Percentiles rank a stretch among this genome's conserved stretches.
Conservation (phyloP, 2,797 vertebrate genomes). For the Coracias cyanogaster region DNA sequence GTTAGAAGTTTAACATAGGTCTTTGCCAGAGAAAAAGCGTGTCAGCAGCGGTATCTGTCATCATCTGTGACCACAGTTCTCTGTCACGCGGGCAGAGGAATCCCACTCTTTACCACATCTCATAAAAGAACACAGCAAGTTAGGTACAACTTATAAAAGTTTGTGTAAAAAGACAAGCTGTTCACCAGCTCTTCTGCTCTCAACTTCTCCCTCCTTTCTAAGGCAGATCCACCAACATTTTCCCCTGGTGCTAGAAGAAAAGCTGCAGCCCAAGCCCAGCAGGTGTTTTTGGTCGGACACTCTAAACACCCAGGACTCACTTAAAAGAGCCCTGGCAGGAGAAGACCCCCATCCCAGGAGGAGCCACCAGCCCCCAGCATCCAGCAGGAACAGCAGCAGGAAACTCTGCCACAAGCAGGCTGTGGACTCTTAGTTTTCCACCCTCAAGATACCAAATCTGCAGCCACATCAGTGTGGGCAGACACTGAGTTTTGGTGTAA, state of each 20-base stretch:
- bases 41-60: neutral
- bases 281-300: neutral
- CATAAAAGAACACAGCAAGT: neutral
- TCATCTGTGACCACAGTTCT: neutral
- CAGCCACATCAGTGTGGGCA: neutral
- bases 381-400: neutral
- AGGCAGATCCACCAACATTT: neutral
- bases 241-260: neutral
- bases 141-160: neutral
- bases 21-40: neutral
- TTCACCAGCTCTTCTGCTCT: neutral
- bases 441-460: neutral
- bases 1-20: neutral
- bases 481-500: rapidly evolving
- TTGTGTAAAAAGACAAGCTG: neutral
- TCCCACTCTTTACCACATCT: neutral
- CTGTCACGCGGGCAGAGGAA: neutral
- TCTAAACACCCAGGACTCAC: neutral
- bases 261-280: neutral
- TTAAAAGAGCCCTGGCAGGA: neutral
- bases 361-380: neutral
- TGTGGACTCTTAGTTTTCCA: neutral
- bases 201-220: neutral
- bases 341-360: neutral
- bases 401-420: neutral